A percentile compares a stretch with the other conserved stretches of the same genome.
phyloP scores from a whole-genome alignment of 2,797 vertebrate species.

The Tragopan temminckii region DNA sequence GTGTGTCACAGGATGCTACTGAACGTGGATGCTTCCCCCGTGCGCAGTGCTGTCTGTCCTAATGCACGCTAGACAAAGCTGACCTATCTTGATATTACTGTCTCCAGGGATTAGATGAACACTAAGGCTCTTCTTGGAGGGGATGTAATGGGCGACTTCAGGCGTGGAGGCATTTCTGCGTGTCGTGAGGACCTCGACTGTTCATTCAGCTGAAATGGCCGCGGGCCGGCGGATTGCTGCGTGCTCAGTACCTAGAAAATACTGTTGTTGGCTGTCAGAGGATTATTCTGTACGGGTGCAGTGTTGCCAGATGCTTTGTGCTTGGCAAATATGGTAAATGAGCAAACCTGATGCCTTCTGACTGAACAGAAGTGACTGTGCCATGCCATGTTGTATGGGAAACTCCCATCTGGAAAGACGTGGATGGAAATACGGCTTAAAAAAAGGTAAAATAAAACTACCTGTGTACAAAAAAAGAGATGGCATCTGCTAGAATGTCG shows the following conservation, averaged over 20 bases:
- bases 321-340: not conserved
- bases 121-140: conserved; percentile 35
- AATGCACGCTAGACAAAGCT: not conserved
- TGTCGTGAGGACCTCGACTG: not conserved
- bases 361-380: not conserved
- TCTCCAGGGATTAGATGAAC: conserved; percentile 28
- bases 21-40: not conserved
- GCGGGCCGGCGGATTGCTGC: not conserved
- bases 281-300: not conserved
- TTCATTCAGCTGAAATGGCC: not conserved
- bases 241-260: not conserved
- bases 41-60: not conserved
- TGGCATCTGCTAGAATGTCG: not conserved
- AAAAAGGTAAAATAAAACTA: conserved; percentile 39
- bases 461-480: conserved; percentile 14
- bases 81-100: not conserved
- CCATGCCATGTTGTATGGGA: not conserved
- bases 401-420: not conserved
- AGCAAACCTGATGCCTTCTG: not conserved
- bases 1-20: not conserved
- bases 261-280: not conserved
- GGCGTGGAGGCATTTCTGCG: not conserved
- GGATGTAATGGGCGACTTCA: not conserved
- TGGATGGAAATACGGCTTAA: not conserved
- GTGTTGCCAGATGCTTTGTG: not conserved